Evolutionary conservation across 2,797 vertebrate genomes (phyloP), one percentile per base, ranked within the genome.

Genomic region (Monodelphis domestica): DNA sequence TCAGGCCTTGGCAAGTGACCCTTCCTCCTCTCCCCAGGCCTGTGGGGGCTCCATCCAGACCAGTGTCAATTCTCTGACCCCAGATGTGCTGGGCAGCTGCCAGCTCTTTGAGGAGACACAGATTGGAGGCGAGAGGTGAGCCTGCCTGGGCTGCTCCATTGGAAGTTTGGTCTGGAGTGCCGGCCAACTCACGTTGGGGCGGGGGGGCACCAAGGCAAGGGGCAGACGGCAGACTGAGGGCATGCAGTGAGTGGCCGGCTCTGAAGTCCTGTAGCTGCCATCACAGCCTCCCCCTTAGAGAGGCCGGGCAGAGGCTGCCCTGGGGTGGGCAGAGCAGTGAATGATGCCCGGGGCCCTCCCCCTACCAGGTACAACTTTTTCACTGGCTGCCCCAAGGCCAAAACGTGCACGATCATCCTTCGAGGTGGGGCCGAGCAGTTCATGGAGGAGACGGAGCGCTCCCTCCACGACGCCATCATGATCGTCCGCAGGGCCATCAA

Each of bases 11-110:
- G 29, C 88, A 30, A 53, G 14, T 84, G 33, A 2, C 3, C 17
- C 53, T 89, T 14, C 70, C 1, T 93, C 63, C 0, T 15, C 0
- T 51, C 0, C 14, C 17, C 97, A 99, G 99, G 99, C 99, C 88
- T 99, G 99, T 0, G 99, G 99, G 0, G 99, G 99, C 93, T 99
- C 99, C 95, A 99, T 99, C 97, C 99, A 99, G 99, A 99, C 99
- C 1, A 99, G 99, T 33, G 99, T 99, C 4, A 98, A 98, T 5
- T 97, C 98, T 53, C 94, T 99, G 96, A 98, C 98, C 0, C 97
- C 99, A 0, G 99, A 99, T 2, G 99, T 99, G n/a, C 98, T 99
- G 97, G 99, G 99, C 51, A 97, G 28, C 92, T 99, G 99, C 5
- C 98, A 99, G 17, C 95, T 99, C 33, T 99, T 99, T 12, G 99